These are phyloP conservation scores for Caiman crocodilus DNA, from an alignment of 2,797 vertebrate genomes.

Conservation along the genomic window DNA sequence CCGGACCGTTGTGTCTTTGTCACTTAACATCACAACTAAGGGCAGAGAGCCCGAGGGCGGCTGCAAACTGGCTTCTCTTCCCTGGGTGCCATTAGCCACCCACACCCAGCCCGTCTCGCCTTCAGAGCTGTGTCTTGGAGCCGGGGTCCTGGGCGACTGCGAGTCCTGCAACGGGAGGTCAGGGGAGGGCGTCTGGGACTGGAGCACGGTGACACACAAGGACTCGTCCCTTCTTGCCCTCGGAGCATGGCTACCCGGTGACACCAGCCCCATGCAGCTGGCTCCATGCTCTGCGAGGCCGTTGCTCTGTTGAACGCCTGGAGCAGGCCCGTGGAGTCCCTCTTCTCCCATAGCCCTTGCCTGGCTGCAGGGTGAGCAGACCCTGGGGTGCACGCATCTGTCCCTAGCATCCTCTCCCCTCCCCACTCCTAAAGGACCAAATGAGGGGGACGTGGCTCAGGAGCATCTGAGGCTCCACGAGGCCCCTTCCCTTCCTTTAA, in stretches of 20 bases:
- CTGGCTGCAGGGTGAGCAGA: background rate
- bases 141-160: too few relatives aligned
- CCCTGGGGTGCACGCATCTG: background rate
- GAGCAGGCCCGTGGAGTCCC: background rate
- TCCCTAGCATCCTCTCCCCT: background rate
- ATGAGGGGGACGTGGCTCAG: background rate
- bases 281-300: too few relatives aligned
- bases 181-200: background rate
- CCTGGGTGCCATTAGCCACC: too few relatives aligned
- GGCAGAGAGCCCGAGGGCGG: too few relatives aligned
- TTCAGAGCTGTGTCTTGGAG: background rate
- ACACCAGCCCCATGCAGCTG: too few relatives aligned
- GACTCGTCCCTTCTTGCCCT: too few relatives aligned
- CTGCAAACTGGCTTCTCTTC: background rate
- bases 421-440: background rate
- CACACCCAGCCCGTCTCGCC: background rate
- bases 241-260: too few relatives aligned
- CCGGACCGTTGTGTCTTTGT: background rate
- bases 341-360: background rate
- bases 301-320: too few relatives aligned
- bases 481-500: rapidly evolving
- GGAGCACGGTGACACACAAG: too few relatives aligned
- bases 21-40: background rate
- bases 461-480: background rate
- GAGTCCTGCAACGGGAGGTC: background rate